Evolutionary conservation across 2,797 vertebrate genomes (phyloP).

Genomic region (Nothura maculosa): DNA sequence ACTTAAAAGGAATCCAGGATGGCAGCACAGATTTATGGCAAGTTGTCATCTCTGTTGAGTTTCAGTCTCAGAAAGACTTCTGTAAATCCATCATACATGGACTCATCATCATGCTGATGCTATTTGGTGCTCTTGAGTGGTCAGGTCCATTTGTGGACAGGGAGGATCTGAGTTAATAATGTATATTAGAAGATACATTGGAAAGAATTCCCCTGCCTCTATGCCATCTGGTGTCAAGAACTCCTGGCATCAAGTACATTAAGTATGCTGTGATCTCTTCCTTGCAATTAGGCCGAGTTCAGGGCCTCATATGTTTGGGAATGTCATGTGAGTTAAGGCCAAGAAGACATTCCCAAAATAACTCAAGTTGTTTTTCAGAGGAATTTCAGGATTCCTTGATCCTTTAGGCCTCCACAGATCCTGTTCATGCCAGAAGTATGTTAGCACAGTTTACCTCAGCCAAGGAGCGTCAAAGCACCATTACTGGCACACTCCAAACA

Average conservation of each 20-base stretch:
- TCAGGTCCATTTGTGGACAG: background rate
- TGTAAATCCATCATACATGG: background rate
- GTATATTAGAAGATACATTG: background rate
- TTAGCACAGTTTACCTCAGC: background rate
- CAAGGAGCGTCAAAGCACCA: background rate
- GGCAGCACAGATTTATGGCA: background rate
- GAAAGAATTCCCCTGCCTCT: background rate
- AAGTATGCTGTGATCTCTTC: background rate
- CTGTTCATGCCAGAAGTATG: background rate
- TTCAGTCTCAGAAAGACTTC: background rate
- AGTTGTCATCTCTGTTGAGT: background rate
- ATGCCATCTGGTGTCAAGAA: background rate
- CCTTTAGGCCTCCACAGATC: background rate
- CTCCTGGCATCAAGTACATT: background rate
- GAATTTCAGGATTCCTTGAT: background rate
- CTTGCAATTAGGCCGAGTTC: background rate
- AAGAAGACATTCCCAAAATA: background rate
- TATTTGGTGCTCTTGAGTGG: background rate
- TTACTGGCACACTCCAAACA: background rate
- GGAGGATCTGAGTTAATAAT: background rate
- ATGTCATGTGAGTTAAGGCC: background rate
- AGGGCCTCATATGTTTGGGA: background rate
- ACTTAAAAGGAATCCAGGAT: background rate
- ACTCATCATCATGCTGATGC: background rate
- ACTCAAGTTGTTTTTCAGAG: background rate